These are phyloP conservation scores for Trachops cirrhosus DNA, from an alignment of 2,797 vertebrate species.

Conservation along the genomic window DNA sequence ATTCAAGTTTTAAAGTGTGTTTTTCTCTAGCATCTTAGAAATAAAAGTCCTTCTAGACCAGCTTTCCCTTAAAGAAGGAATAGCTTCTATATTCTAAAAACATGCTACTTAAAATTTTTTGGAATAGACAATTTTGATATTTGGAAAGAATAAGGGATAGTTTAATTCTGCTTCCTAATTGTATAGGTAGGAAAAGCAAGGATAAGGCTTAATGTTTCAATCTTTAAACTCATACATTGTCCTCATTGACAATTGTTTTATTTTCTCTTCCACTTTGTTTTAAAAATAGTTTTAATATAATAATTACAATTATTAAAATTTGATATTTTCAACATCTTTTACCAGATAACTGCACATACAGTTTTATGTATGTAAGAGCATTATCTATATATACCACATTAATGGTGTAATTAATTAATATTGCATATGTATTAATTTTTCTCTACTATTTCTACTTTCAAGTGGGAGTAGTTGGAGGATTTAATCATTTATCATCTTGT, in stretches of 20 bases:
- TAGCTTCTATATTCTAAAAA: background rate
- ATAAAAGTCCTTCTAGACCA: background rate
- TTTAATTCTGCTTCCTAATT: background rate
- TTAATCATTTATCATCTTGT: background rate
- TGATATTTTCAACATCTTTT: background rate
- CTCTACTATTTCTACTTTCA: background rate
- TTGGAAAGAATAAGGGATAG: background rate
- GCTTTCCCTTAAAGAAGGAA: background rate
- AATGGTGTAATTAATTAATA: background rate
- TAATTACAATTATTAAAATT: background rate
- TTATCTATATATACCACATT: background rate
- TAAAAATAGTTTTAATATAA: background rate
- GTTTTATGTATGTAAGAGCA: background rate
- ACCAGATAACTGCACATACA: background rate
- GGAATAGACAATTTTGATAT: background rate
- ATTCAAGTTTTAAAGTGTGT: background rate
- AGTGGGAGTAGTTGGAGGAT: background rate
- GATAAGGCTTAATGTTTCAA: background rate
- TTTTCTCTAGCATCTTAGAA: slow-evolving; percentile 21
- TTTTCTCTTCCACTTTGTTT: background rate
- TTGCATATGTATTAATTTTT: background rate
- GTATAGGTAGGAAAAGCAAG: background rate
- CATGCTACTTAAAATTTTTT: background rate
- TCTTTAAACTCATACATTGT: background rate
- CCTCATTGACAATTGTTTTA: background rate